These are phyloP conservation scores for Strix uralensis DNA, from an alignment of 2,113 vertebrate species.

Conservation along the genomic window DNA sequence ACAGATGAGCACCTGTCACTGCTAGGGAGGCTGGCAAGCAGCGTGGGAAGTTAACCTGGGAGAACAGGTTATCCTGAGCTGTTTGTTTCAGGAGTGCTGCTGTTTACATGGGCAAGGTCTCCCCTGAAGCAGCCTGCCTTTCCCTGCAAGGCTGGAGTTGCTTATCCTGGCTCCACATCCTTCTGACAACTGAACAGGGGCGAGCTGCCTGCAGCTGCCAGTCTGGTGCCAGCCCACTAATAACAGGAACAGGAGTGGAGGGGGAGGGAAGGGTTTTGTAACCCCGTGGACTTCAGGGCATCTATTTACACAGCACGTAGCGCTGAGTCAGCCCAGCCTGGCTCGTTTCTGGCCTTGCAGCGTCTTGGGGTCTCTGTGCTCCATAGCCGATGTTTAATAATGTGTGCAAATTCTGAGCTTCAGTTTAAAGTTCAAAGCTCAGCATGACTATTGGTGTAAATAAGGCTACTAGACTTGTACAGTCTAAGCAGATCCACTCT, in stretches of 20 bases:
- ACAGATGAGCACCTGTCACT: not conserved
- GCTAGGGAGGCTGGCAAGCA: not conserved
- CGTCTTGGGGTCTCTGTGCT: rapidly evolving
- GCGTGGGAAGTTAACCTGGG: not conserved
- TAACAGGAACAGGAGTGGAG: not conserved
- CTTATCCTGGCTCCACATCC: not conserved
- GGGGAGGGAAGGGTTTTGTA: not conserved
- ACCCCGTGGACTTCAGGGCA: not conserved
- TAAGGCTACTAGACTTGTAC: not conserved
- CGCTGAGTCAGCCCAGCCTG: not conserved
- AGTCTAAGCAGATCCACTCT: not conserved
- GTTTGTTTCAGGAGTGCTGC: not conserved
- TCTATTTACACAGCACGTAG: rapidly evolving
- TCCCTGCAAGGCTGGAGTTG: not conserved
- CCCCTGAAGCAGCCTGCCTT: not conserved
- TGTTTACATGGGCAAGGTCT: not conserved
- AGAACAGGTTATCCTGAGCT: not conserved
- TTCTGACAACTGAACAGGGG: not conserved
- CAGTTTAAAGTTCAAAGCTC: not conserved
- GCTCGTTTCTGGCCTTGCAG: not conserved
- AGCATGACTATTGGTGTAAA: rapidly evolving
- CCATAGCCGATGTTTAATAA: not conserved
- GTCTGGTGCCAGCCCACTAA: not conserved
- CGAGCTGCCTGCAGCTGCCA: not conserved
- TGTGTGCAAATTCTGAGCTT: not conserved